Conservation (phyloP, 2,113 vertebrate species). For the Lepus americanus region DNA sequence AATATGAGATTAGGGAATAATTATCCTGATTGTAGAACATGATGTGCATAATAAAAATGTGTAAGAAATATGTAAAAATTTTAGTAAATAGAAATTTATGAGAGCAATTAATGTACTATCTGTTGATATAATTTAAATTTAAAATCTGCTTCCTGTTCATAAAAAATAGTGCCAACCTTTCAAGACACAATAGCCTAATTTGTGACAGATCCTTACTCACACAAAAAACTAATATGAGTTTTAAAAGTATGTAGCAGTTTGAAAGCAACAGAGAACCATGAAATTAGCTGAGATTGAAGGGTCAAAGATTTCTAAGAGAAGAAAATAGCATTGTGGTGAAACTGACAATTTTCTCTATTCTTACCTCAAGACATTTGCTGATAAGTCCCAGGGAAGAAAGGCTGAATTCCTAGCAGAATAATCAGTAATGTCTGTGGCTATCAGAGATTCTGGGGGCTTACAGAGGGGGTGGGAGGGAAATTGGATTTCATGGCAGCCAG, state of each 20-base stretch:
- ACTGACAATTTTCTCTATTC: background rate
- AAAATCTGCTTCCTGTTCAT: background rate
- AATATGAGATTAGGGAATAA: background rate
- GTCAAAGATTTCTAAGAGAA: background rate
- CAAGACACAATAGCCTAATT: background rate
- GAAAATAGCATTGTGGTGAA: background rate
- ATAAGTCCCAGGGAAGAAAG: background rate
- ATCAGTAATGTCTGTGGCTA: background rate
- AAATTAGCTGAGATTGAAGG: background rate
- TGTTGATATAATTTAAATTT: background rate
- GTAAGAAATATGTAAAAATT: background rate
- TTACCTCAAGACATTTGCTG: constrained; percentile 7
- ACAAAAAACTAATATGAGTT: background rate
- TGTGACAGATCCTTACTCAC: background rate
- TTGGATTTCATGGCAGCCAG: background rate
- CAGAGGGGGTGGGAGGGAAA: background rate
- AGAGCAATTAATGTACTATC: background rate
- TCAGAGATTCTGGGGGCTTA: constrained; percentile 4
- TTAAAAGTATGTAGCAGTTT: background rate
- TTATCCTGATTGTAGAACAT: background rate
- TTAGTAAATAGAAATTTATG: background rate
- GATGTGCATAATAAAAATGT: constrained; percentile 5
- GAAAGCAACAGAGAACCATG: background rate
- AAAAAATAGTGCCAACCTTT: background rate
- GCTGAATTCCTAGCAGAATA: background rate